Conservation (phyloP, 2,888 invertebrate species). For the Euclidia mi region DNA sequence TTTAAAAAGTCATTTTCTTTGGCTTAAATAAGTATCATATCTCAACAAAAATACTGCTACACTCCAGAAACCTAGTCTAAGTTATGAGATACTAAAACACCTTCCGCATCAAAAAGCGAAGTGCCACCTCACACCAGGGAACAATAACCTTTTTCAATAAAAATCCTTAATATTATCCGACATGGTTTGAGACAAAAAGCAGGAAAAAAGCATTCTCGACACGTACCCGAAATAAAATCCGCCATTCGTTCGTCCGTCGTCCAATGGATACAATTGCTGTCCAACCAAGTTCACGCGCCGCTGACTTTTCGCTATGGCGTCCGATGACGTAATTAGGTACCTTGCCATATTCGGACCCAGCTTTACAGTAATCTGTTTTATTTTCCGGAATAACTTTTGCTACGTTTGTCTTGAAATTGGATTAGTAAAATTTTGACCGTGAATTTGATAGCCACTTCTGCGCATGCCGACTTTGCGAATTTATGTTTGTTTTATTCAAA, state of each 20-base stretch:
- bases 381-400: slow-evolving; percentile 43
- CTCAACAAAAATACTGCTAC: background rate
- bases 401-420: slow-evolving; percentile 29
- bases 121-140: slow-evolving; percentile 33
- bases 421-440: slow-evolving; percentile 27
- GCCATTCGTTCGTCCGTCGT: slow-evolving; percentile 50
- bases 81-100: slow-evolving; percentile 10
- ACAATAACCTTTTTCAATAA: slow-evolving; percentile 59
- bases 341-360: slow-evolving; percentile 50
- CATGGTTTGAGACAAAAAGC: slow-evolving; percentile 45
- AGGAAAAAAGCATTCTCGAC: slow-evolving; percentile 54
- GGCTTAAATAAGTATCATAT: too few species aligned
- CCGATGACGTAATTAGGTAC: slow-evolving; percentile 61
- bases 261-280: slow-evolving; percentile 57
- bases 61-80: background rate
- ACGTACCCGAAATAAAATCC: slow-evolving; percentile 63
- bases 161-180: slow-evolving; percentile 54
- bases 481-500: too few species aligned
- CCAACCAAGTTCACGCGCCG: slow-evolving; percentile 56
- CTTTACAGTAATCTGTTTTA: slow-evolving; percentile 49
- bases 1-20: too few species aligned
- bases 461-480: background rate
- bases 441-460: background rate
- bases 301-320: slow-evolving; percentile 53
- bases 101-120: slow-evolving; percentile 42